Evolutionary conservation across 2,113 vertebrate species (phyloP), one percentile per base, ranked within the genome.

Genomic region (Ardeotis arabs): DNA sequence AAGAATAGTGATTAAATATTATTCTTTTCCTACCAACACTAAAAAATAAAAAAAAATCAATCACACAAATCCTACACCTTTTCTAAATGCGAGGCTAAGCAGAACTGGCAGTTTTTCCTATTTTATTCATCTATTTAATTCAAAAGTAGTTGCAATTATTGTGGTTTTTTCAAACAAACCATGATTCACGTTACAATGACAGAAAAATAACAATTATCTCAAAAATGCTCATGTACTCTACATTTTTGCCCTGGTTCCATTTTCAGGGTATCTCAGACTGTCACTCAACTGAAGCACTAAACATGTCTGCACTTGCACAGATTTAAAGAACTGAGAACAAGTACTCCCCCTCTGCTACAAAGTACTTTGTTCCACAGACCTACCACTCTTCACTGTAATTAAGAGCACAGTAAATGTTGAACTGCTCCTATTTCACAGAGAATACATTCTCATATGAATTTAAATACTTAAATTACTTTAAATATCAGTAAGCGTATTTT

Each of bases 231-330:
- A 50, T 0, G 9, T 47, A 58, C 39, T 90, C 69, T 22, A 28
- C 33, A 59, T 45, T 60, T 89, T 55, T 67, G 31, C 24, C 7
- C 19, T 14, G 10, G 17, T 56, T 89, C 49, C 29, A 8, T 79
- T 84, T 67, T 23, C 39, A 37, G 66, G 25, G 33, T 53, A 79
- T 50, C 73, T 63, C 60, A 59, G 55, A 24, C 39, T 29, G 50
- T 18, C 77, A 44, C 11, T 81, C 64, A 89, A 10, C 33, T 41
- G 49, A 76, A 88, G 92, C 50, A 78, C 50, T 16, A n/a, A 72
- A 92, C 96, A 95, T 92, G 92, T 90, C 90, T 69, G 69, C 33
- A 89, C 95, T 94, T 83, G 95, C 39, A 78, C 0, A 6, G 84
- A 72, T 79, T 49, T 79, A 44, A 60, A 72, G 84, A 68, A 89